A percentile compares a stretch with the other conserved stretches of the same genome.
These are phyloP conservation scores for Busseola fusca DNA, from an alignment of 2,888 invertebrate species.

Conservation along the genomic window DNA sequence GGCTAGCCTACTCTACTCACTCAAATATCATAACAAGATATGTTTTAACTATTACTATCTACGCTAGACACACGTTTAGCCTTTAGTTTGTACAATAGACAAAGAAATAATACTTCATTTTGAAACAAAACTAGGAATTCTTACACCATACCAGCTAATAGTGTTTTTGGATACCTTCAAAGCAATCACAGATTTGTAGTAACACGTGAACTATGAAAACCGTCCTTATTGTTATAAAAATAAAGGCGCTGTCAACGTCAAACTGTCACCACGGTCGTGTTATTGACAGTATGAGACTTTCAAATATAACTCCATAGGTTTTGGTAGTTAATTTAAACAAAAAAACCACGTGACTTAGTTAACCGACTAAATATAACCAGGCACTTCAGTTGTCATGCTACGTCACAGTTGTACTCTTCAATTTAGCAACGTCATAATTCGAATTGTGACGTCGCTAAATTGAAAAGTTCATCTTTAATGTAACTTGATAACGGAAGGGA, in stretches of 20 bases:
- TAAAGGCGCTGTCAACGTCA: background rate
- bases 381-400: no score
- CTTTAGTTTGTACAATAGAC: conserved; percentile 9
- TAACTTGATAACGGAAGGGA: no score
- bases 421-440: no score
- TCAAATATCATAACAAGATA: conserved; percentile 67
- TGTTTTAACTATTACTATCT: conserved; percentile 50
- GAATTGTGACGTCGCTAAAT: no score
- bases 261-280: background rate
- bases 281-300: background rate
- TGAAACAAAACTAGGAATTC: background rate
- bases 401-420: no score
- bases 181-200: background rate
- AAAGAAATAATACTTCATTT: conserved; percentile 14
- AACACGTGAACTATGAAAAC: background rate
- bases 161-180: background rate
- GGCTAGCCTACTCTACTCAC: conserved; percentile 50
- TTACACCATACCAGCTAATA: background rate
- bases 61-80: conserved; percentile 35
- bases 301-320: background rate
- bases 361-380: no score
- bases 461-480: no score
- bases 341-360: no score
- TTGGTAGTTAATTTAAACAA: no score
- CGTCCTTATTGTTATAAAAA: background rate